Base-by-base conservation (phyloP, 2,888 invertebrate genomes). In the Myathropa florea region DNA sequence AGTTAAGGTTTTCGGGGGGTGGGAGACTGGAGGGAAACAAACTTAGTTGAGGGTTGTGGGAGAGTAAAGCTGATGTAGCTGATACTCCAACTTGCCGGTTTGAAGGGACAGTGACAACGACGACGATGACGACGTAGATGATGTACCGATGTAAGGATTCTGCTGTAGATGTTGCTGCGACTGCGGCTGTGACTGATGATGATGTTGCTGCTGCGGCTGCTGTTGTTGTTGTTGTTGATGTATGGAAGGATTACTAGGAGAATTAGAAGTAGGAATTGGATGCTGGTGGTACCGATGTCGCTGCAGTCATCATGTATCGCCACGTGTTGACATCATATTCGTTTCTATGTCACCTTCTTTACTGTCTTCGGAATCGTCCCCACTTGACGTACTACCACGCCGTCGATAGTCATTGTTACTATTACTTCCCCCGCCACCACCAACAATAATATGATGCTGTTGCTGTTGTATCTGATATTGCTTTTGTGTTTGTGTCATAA, bases 311-410 rank as follows among this genome's bases (percentile, higher is more conserved):
- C 84, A 84, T 88, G 87, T 46, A 81, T 88, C 70, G 73, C 83
- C 78, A 46, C 86, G 86, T 18, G 60, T 39, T 36, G 82, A 83
- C 83, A 86, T 79, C 59, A 88, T 87, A 88, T 88, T 89, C 88
- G 91, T 88, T 88, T 92, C 93, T 67, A 90, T 90, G 88, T 93
- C 93, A 83, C 92, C 91, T 88, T 93, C 93, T 90, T 92, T 93
- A 89, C 93, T 93, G 77, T 93, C 93, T 88, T 93, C 93, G 6
- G 93, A 92, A 86, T 92, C 92, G 72, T 93, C 93, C 14, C 91
- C 91, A 14, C 93, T 93, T 9, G 93, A 93, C 39, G 91, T 92
- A 88, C 93, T 93, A 80, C 92, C 92, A 24, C 93, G 90, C 72
- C 93, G 89, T 86, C 91, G 91, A 28, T 91, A 88, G 67, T 84